Conservation (phyloP, 2,113 vertebrate genomes). For the Pan troglodytes region NHGRI_mPanTro3-v2.1_pri NC_072398.2:19979501-19980000, state of each 20-base stretch:
- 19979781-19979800: not conserved
- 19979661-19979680: not conserved
- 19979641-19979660: not conserved
- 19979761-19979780: not conserved
- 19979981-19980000: not conserved
- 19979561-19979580: not conserved
- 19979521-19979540: not conserved
- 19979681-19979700: not conserved
- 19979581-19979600: not conserved
- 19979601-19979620: not conserved
- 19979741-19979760: not conserved
- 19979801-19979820: not conserved
- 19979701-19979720: not conserved
- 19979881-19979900: not conserved
- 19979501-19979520: not conserved
- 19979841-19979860: not conserved
- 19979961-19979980: not conserved
- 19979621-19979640: not conserved
- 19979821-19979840: not conserved
- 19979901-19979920: not conserved
- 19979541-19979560: not conserved
- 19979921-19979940: not conserved
- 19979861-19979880: not conserved
- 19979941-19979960: not conserved
- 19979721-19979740: not conserved